A percentile compares a stretch with the other conserved stretches of the same genome.
These are phyloP conservation scores for Larimichthys crocea DNA, from an alignment of 2,113 vertebrate genomes.

Conservation along the genomic window DNA sequence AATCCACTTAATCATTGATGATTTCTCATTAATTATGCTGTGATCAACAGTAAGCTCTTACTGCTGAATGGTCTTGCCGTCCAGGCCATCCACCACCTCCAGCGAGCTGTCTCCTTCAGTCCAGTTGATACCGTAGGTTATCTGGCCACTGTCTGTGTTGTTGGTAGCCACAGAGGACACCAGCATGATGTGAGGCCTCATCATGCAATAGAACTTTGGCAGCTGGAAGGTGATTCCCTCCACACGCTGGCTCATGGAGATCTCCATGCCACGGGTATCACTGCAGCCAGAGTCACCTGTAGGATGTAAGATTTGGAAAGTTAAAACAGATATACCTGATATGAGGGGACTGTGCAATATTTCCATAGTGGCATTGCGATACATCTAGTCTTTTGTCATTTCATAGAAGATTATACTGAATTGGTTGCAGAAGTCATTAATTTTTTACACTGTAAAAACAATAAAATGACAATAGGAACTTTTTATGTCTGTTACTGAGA, in stretches of 20 bases:
- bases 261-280: slow-evolving; percentile 88
- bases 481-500: too few species aligned
- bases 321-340: too few species aligned
- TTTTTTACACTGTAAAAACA: too few species aligned
- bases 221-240: slow-evolving; percentile 88
- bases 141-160: slow-evolving; percentile 29
- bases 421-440: too few species aligned
- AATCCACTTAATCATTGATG: not conserved
- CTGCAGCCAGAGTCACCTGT: slow-evolving; percentile 87
- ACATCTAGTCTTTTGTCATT: too few species aligned
- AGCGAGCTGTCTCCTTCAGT: slow-evolving; percentile 87
- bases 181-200: slow-evolving; percentile 87
- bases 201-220: slow-evolving; percentile 90
- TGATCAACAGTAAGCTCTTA: slow-evolving; percentile 70
- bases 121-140: slow-evolving; percentile 90
- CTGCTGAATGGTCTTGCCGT: slow-evolving; percentile 89
- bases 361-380: too few species aligned
- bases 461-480: too few species aligned
- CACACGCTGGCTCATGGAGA: slow-evolving; percentile 89
- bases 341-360: too few species aligned
- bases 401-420: not conserved
- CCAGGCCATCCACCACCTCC: slow-evolving; percentile 90
- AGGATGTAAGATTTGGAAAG: slow-evolving; percentile 13
- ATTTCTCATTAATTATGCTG: not conserved
- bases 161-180: slow-evolving; percentile 78